These are phyloP conservation scores for Alectura lathami DNA, from an alignment of 2,113 vertebrate genomes.

Conservation along the genomic window DNA sequence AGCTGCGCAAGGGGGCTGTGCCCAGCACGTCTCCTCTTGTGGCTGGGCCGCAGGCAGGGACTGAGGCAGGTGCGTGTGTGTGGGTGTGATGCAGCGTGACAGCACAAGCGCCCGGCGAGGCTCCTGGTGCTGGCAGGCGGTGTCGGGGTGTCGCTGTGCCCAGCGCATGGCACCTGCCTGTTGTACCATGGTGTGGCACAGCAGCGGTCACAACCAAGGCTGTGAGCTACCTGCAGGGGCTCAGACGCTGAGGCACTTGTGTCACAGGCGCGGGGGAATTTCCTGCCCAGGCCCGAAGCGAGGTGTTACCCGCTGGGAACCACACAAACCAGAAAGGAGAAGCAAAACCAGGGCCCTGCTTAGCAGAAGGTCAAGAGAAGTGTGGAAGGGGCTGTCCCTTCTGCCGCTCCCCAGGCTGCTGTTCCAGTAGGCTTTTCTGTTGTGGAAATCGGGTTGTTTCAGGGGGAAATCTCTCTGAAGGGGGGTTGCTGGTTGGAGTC, in stretches of 20 bases:
- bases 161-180: neutral
- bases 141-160: neutral
- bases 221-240: neutral
- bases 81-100: neutral
- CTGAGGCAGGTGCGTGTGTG: no score
- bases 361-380: neutral
- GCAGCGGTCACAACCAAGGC: neutral
- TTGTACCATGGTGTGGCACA: neutral
- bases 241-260: no score
- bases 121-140: neutral
- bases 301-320: neutral
- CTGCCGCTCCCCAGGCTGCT: neutral
- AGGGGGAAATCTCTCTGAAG: neutral
- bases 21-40: neutral
- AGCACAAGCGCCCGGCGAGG: neutral
- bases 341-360: neutral
- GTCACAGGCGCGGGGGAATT: neutral
- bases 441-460: neutral
- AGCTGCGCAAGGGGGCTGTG: neutral
- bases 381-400: neutral
- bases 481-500: accelerated
- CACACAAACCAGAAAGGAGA: neutral
- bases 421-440: neutral
- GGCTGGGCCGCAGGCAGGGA: neutral
- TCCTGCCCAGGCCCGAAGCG: neutral